phyloP scores from a whole-genome alignment of 1,140 invertebrate genomes.

The Brachionus plicatilis region DNA sequence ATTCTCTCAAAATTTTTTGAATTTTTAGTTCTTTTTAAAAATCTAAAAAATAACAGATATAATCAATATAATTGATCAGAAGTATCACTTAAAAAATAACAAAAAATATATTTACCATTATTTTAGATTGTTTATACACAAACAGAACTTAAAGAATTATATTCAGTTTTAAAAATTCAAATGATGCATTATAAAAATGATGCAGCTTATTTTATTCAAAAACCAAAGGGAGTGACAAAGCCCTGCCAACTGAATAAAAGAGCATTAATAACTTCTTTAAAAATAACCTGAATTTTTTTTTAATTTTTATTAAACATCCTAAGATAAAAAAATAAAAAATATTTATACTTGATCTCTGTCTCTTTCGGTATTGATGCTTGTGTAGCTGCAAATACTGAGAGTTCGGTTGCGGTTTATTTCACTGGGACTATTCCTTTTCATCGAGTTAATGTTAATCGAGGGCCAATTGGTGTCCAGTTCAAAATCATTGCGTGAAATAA shows the following conservation, averaged over 20 bases:
- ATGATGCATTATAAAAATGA: background rate
- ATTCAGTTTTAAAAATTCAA: background rate
- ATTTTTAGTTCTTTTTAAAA: too few species aligned
- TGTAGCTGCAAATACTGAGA: slow-evolving; percentile 51
- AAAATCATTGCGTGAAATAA: slow-evolving; percentile 52
- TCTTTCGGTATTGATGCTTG: slow-evolving; percentile 45
- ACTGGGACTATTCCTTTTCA: slow-evolving; percentile 42
- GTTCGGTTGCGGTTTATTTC: slow-evolving; percentile 47
- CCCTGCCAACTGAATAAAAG: background rate
- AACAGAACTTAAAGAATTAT: background rate
- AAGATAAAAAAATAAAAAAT: background rate
- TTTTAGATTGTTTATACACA: background rate
- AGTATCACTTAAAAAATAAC: too few species aligned
- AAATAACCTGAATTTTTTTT: background rate
- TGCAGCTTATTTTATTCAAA: background rate
- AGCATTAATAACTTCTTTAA: background rate
- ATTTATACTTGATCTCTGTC: slow-evolving; percentile 56
- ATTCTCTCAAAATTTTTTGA: too few species aligned
- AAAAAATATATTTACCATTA: background rate
- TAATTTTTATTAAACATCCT: background rate
- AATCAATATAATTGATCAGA: too few species aligned
- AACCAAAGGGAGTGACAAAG: background rate
- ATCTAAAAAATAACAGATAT: too few species aligned
- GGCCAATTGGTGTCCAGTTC: slow-evolving; percentile 58
- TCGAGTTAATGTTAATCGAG: slow-evolving; percentile 49